phyloP scores from a whole-genome alignment of 2,888 invertebrate species.

The Eumerus sabulonum region DNA sequence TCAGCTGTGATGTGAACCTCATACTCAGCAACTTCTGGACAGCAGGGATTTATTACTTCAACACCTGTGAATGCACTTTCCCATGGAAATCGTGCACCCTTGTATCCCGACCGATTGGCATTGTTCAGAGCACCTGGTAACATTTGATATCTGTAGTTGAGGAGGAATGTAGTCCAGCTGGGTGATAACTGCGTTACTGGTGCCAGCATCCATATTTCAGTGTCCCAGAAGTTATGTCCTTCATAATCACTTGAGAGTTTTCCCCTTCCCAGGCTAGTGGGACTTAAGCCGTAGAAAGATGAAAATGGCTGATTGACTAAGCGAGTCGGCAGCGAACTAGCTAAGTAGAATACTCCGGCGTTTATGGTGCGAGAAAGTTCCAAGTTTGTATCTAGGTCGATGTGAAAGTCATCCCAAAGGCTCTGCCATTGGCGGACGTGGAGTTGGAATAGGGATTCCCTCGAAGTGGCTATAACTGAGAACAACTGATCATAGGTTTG shows the following conservation, averaged over 20 bases:
- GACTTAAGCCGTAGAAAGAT: constrained; percentile 81
- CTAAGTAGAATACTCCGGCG: constrained; percentile 82
- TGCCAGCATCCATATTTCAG: constrained; percentile 84
- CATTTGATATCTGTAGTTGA: constrained; percentile 81
- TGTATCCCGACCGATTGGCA: constrained; percentile 80
- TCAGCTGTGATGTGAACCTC: constrained; percentile 83
- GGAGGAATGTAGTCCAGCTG: constrained; percentile 79
- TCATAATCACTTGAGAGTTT: constrained; percentile 76
- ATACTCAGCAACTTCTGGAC: constrained; percentile 81
- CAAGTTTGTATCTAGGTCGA: constrained; percentile 80
- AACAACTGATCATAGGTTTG: background rate
- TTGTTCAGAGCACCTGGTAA: constrained; percentile 80
- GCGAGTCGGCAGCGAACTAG: constrained; percentile 81
- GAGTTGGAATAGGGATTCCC: constrained; percentile 78
- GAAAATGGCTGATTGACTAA: constrained; percentile 79
- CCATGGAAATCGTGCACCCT: constrained; percentile 83
- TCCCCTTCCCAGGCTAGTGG: constrained; percentile 81
- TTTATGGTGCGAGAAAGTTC: constrained; percentile 79
- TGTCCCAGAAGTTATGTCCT: constrained; percentile 84
- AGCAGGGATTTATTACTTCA: constrained; percentile 82
- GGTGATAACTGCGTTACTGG: constrained; percentile 80
- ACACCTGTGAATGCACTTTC: constrained; percentile 83
- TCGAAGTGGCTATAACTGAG: constrained; percentile 71
- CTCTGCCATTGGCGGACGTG: constrained; percentile 80
- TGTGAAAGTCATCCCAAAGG: constrained; percentile 80